phyloP scores from a whole-genome alignment of 2,797 vertebrate species.

The Gouania willdenowi region DNA sequence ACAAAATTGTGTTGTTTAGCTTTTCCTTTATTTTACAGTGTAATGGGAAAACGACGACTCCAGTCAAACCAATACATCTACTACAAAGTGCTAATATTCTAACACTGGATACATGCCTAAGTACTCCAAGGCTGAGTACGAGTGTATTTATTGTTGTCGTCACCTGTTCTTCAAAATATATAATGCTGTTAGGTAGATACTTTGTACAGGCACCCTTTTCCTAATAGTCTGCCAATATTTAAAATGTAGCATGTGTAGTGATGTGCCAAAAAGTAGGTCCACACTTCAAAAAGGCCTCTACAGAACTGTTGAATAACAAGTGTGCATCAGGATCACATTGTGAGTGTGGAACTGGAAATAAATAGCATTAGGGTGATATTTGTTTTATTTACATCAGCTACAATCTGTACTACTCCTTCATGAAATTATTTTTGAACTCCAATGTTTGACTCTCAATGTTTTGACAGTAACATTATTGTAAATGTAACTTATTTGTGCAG shows the following conservation, averaged over 20 bases:
- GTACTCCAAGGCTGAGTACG: slow-evolving; percentile 74
- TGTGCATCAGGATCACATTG: slow-evolving; percentile 26
- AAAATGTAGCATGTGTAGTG: slow-evolving; percentile 79
- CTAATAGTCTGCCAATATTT: slow-evolving; percentile 74
- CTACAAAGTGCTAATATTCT: slow-evolving; percentile 45
- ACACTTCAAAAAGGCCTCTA: slow-evolving; percentile 57
- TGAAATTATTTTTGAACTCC: slow-evolving; percentile 48
- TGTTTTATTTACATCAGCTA: slow-evolving; percentile 49
- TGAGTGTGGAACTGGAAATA: slow-evolving; percentile 34
- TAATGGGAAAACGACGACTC: slow-evolving; percentile 28
- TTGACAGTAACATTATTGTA: slow-evolving; percentile 70
- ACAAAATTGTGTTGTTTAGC: slow-evolving; percentile 73
- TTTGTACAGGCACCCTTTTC: slow-evolving; percentile 74
- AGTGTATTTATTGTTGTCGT: slow-evolving; percentile 70
- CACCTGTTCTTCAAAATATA: slow-evolving; percentile 61
- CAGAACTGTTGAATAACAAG: slow-evolving; percentile 38
- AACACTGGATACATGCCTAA: slow-evolving; percentile 43
- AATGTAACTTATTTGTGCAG: slow-evolving; percentile 75
- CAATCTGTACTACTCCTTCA: slow-evolving; percentile 50
- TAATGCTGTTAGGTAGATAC: slow-evolving; percentile 70
- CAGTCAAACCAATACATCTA: slow-evolving; percentile 46
- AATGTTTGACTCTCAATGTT: slow-evolving; percentile 53
- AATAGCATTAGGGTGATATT: slow-evolving; percentile 49
- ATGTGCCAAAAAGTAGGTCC: slow-evolving; percentile 62
- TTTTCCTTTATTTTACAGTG: slow-evolving; percentile 47